Evolutionary conservation across 2,888 invertebrate genomes (phyloP), one percentile per base, ranked within the genome.

Genomic region (Lasioglossum leucozonium): DNA sequence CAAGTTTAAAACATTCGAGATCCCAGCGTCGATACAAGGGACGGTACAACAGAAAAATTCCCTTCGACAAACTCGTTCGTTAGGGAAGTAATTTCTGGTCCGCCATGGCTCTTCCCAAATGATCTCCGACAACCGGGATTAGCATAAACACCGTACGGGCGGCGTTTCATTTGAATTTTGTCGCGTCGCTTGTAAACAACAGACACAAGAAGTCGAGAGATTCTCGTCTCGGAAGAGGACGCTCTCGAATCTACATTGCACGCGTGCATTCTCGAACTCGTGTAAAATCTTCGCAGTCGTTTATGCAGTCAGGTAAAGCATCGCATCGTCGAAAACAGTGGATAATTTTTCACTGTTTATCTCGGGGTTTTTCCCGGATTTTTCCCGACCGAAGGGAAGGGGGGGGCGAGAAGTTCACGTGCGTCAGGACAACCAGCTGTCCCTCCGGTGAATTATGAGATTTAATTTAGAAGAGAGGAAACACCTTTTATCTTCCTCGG

Each of bases 371-470:
- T 51, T 51, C 22, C 47, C 22, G 5, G 51, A 10, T 30, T 65
- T 65, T 18, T 34, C 34, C 22, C 34, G 34, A 4, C 8, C 34
- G 0, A 2, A 0, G 16, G 30, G 16, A 1, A 16, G 26, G 6
- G 16, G 10, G 34, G 26, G 6, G 16, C 22, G 34, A 22, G 65
- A 65, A 34, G 65, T 65, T 65, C 30, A 0, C 62, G 62, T 22
- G 34, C 30, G 34, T 34, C 34, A 1, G 34, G 34, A 34, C 65
- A 34, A 65, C 65, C 65, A 3, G 34, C 65, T 16, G 34, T 30
- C 65, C 16, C 69, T 34, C 55, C 44, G 40, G 73, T 84, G 74
- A 84, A 73, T 84, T 84, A 83, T 72, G 74, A 79, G 79, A 74
- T 79, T 72, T 55, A 74, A 74, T 74, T 77, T 67, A 18, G 69